Base-by-base conservation (phyloP, 2,797 vertebrate genomes). In the Micromesistius poutassou region DNA sequence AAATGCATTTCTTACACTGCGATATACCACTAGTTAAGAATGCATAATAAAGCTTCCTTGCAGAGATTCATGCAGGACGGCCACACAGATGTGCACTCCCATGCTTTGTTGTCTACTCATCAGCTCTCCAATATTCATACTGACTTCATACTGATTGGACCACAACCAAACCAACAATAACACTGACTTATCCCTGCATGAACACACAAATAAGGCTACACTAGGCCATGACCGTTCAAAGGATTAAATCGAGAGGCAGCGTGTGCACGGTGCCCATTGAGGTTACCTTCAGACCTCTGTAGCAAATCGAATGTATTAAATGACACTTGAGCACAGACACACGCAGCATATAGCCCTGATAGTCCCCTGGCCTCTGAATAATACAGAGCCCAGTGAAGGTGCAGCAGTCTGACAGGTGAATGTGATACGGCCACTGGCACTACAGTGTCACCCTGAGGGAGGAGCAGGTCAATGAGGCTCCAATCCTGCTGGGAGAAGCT, bases 321-420 rank as follows among this genome's bases (percentile, higher is more conserved):
- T 71, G 72, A 79, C 40, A 82, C 22, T 76, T 55, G 46, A 75
- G 50, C 36, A 77, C 35, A 42, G 40, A 77, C 42, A 42, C 30
- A 25, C 40, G 9, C 66, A 30, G 74, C 72, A 73, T 70, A 75
- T 31, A 75, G 81, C 76, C 80, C 76, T 82, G 30, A 72, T 68
- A 75, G 50, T 74, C 74, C 74, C 78, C 78, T 73, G 77, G 72
- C 78, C 85, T 55, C 82, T 92, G 55, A 93, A 94, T 91, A 91
- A 93, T 92, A 90, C 84, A 93, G 80, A 82, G 80, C 79, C 81
- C 93, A 95, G 94, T 93, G 94, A 96, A 94, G 85, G 93, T 96
- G 93, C 93, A 95, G 88, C 72, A 83, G 25, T 40, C 73, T 38
- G 8, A 71, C 73, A 79, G 77, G 4, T 80, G 87, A 87, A 96